A percentile compares a stretch with the other conserved stretches of the same genome.
Evolutionary conservation across 2,113 vertebrate species (phyloP).

Genomic region (Bagarius yarrelli): DNA sequence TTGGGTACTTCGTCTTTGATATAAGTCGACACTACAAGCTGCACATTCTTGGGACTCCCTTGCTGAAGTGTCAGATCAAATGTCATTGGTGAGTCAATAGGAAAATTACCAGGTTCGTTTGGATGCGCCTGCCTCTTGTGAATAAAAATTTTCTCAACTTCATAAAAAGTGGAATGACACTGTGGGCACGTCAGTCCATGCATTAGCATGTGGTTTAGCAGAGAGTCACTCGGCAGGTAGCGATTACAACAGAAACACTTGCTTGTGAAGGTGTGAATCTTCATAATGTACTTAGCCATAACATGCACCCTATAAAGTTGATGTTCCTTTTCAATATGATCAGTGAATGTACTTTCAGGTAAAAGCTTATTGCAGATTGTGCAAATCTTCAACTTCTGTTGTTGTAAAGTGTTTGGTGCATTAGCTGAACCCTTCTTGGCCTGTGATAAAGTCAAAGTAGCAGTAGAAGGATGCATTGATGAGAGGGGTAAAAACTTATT

Average conservation of each 20-base stretch:
- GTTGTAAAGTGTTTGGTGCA: slow-evolving; percentile 76
- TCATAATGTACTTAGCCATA: slow-evolving; percentile 97
- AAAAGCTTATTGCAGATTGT: slow-evolving; percentile 98
- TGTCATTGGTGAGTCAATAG: slow-evolving; percentile 87
- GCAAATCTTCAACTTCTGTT: slow-evolving; percentile 98
- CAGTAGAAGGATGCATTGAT: slow-evolving; percentile 67
- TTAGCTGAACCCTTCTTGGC: slow-evolving; percentile 48
- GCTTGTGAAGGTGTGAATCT: slow-evolving; percentile 98
- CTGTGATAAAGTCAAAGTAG: slow-evolving; percentile 48
- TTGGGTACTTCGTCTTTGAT: slow-evolving; percentile 91
- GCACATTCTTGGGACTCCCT: slow-evolving; percentile 88
- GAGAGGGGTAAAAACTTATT: slow-evolving; percentile 70
- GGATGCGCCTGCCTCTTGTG: slow-evolving; percentile 85
- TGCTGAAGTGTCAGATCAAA: slow-evolving; percentile 95
- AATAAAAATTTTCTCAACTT: slow-evolving; percentile 92
- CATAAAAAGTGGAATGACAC: slow-evolving; percentile 91
- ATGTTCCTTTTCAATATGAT: slow-evolving; percentile 95
- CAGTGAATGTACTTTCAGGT: slow-evolving; percentile 91
- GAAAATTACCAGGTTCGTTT: slow-evolving; percentile 83
- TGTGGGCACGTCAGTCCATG: slow-evolving; percentile 95
- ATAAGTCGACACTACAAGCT: slow-evolving; percentile 92
- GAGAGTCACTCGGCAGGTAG: slow-evolving; percentile 91
- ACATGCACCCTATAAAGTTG: slow-evolving; percentile 95
- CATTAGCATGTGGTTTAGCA: slow-evolving; percentile 97
- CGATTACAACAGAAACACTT: slow-evolving; percentile 98